A percentile compares a stretch with the other conserved stretches of the same genome.
Evolutionary conservation across 2,113 vertebrate genomes (phyloP).

Genomic region (Trogon melanurus): DNA sequence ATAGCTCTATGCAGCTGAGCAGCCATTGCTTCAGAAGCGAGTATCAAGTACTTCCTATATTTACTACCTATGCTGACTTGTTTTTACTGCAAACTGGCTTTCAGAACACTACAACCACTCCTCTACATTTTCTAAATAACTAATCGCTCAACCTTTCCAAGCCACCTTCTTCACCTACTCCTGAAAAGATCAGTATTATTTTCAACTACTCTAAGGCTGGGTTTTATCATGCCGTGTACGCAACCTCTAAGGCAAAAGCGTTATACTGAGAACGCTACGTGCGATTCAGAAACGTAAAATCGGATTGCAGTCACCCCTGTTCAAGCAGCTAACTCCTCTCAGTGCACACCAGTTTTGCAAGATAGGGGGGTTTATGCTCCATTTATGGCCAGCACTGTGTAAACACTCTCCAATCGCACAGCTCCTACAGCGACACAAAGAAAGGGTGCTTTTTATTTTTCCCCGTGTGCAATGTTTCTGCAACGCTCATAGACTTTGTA

Average conservation of each 20-base stretch:
- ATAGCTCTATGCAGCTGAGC: neutral
- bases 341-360: constrained; percentile 3
- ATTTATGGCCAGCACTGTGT: constrained; percentile 50
- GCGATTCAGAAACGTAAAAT: constrained; percentile 50
- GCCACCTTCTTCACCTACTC: neutral
- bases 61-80: neutral
- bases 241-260: constrained; percentile 21
- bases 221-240: neutral
- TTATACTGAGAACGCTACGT: constrained; percentile 8
- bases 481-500: constrained; percentile 59
- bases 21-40: neutral
- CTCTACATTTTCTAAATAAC: neutral
- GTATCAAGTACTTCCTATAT: neutral
- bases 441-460: constrained; percentile 70
- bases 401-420: constrained; percentile 53
- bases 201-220: neutral
- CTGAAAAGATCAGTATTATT: neutral
- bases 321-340: constrained; percentile 33
- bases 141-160: neutral
- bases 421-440: constrained; percentile 62
- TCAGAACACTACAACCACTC: neutral
- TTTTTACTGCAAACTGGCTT: neutral
- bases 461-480: constrained; percentile 63
- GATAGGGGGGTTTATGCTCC: constrained; percentile 33
- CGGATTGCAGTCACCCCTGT: constrained; percentile 49